Conservation (phyloP, 2,888 invertebrate species). For the Agrilus mali region DNA sequence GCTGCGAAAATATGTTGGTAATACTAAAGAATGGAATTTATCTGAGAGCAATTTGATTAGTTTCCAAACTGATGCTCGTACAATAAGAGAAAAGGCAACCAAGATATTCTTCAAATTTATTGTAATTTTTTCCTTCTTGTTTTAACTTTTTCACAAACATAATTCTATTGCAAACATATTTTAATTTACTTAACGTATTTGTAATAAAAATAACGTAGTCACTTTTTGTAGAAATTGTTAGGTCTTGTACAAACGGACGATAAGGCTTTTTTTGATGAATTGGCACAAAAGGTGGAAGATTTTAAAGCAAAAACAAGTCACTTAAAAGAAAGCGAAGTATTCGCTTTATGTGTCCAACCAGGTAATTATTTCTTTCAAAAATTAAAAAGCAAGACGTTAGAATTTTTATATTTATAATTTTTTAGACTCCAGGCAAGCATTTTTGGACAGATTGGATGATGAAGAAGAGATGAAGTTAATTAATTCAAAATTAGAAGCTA, state of each 20-base stretch:
- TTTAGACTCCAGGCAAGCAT: slow-evolving; percentile 24
- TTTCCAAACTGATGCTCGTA: slow-evolving; percentile 55
- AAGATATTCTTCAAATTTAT: slow-evolving; percentile 44
- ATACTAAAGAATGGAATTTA: slow-evolving; percentile 60
- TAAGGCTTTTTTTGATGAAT: slow-evolving; percentile 59
- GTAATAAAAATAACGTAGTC: background rate
- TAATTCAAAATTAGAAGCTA: slow-evolving; percentile 5
- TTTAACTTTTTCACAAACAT: too few relatives aligned
- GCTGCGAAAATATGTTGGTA: slow-evolving; percentile 67
- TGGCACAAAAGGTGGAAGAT: slow-evolving; percentile 50
- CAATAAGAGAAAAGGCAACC: slow-evolving; percentile 58
- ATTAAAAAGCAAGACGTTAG: background rate
- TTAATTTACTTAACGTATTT: too few relatives aligned
- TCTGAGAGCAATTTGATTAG: slow-evolving; percentile 43
- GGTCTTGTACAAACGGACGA: slow-evolving; percentile 40
- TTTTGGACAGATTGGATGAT: slow-evolving; percentile 20
- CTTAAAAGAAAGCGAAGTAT: slow-evolving; percentile 44
- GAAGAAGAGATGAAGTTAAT: slow-evolving; percentile 14
- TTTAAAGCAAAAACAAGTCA: slow-evolving; percentile 56
- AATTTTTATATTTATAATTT: slow-evolving; percentile 5
- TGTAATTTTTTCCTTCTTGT: slow-evolving; percentile 22
- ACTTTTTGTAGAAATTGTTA: slow-evolving; percentile 44
- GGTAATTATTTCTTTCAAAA: slow-evolving; percentile 27
- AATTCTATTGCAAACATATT: too few relatives aligned
- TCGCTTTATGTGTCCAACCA: slow-evolving; percentile 51